Evolutionary conservation across 2,113 vertebrate genomes (phyloP).

Genomic region (Baryphthengus martii): DNA sequence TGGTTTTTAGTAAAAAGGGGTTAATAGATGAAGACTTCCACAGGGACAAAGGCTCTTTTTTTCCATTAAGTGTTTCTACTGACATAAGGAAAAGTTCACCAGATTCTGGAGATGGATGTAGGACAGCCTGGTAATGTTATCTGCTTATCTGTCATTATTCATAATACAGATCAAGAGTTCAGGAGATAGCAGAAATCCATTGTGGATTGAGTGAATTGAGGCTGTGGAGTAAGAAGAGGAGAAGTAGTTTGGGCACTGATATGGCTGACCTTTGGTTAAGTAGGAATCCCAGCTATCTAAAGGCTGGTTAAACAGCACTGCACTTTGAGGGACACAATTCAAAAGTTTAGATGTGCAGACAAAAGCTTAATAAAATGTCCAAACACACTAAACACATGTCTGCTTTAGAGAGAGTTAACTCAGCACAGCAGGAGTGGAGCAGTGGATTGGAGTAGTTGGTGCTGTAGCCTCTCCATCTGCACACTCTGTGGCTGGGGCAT

Average conservation of each 20-base stretch:
- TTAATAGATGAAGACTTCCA: neutral
- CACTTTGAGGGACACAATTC: neutral
- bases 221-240: neutral
- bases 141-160: conserved; percentile 11
- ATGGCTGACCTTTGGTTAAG: neutral
- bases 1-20: neutral
- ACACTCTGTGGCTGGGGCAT: rapidly evolving
- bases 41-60: neutral
- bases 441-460: rapidly evolving
- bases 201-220: neutral
- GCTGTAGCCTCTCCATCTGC: rapidly evolving
- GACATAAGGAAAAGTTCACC: neutral
- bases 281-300: neutral
- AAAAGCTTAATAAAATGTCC: neutral
- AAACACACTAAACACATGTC: neutral
- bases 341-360: neutral
- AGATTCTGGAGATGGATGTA: neutral
- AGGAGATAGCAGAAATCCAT: neutral
- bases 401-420: neutral
- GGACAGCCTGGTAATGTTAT: neutral
- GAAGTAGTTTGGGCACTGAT: neutral
- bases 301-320: neutral
- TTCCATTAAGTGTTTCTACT: conserved; percentile 1
- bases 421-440: neutral
- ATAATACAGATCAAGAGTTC: neutral